Percentiles rank a stretch among this genome's conserved stretches.
Evolutionary conservation across 2,888 invertebrate species (phyloP).

Genomic region (Endomychus coccineus): DNA sequence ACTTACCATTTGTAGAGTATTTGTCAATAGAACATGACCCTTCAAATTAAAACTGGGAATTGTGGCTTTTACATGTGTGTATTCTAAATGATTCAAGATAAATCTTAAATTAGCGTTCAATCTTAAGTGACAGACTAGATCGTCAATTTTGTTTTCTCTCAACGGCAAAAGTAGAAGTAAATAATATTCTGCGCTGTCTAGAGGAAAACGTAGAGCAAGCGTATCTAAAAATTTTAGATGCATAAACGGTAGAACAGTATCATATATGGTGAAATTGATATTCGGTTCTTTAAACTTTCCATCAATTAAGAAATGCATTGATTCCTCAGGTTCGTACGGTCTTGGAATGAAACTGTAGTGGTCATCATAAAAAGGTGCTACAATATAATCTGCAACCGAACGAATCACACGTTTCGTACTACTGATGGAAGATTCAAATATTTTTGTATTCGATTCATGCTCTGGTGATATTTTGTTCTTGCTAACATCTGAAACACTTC

Average conservation of each 20-base stretch:
- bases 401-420: conserved; percentile 19
- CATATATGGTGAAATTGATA: conserved; percentile 66
- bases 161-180: conserved; percentile 66
- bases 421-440: too few relatives aligned
- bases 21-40: conserved; percentile 73
- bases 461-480: too few relatives aligned
- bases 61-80: conserved; percentile 65
- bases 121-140: conserved; percentile 58
- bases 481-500: too few relatives aligned
- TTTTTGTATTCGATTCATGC: too few relatives aligned
- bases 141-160: conserved; percentile 51
- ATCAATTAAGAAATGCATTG: conserved; percentile 40
- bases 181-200: conserved; percentile 74
- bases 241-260: conserved; percentile 67
- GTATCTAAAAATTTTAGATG: conserved; percentile 66
- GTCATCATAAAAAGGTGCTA: conserved; percentile 37
- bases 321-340: conserved; percentile 28
- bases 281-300: conserved; percentile 45
- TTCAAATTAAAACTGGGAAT: conserved; percentile 75
- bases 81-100: conserved; percentile 60
- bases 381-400: conserved; percentile 39
- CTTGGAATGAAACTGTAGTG: conserved; percentile 11
- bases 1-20: conserved; percentile 70
- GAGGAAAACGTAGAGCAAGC: conserved; percentile 65
- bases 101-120: conserved; percentile 55